These are phyloP conservation scores for Cosmopolites sordidus DNA, from an alignment of 2,888 invertebrate genomes.

Conservation along the genomic window DNA sequence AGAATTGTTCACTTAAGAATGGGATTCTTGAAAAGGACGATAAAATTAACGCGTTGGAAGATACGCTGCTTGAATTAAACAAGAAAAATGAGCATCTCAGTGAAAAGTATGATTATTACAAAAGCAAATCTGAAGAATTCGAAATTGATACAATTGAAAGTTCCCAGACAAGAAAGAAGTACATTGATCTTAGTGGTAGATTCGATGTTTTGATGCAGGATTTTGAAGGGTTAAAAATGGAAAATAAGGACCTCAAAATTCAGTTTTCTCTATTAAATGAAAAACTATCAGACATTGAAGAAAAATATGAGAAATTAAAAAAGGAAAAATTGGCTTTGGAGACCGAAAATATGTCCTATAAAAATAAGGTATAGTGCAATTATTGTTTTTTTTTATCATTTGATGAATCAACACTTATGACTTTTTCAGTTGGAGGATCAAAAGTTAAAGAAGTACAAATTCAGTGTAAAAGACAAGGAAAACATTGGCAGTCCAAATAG, in stretches of 20 bases:
- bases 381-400: conserved; percentile 3
- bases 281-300: conserved; percentile 26
- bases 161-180: conserved; percentile 38
- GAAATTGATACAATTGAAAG: conserved; percentile 39
- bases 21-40: conserved; percentile 30
- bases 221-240: conserved; percentile 35
- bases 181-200: conserved; percentile 43
- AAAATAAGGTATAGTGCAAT: conserved; percentile 34
- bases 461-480: conserved; percentile 48
- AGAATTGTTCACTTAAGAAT: conserved; percentile 29
- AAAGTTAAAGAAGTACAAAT: conserved; percentile 41
- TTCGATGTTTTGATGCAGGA: conserved; percentile 40
- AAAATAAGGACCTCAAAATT: conserved; percentile 25
- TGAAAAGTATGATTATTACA: conserved; percentile 36
- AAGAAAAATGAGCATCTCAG: conserved; percentile 32
- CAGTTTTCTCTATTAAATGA: conserved; percentile 19
- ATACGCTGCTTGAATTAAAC: conserved; percentile 25
- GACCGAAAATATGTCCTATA: conserved; percentile 28
- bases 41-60: conserved; percentile 27
- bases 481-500: conserved; percentile 47
- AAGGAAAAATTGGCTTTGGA: conserved; percentile 29
- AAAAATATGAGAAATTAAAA: conserved; percentile 29
- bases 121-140: conserved; percentile 33
- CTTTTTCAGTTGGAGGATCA: conserved; percentile 37
- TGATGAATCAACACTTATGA: not conserved